Percentiles rank a stretch among this genome's conserved stretches.
Conservation (phyloP, 53 echinoderm and acorn worm species). For the Pentamera pediparva region DNA sequence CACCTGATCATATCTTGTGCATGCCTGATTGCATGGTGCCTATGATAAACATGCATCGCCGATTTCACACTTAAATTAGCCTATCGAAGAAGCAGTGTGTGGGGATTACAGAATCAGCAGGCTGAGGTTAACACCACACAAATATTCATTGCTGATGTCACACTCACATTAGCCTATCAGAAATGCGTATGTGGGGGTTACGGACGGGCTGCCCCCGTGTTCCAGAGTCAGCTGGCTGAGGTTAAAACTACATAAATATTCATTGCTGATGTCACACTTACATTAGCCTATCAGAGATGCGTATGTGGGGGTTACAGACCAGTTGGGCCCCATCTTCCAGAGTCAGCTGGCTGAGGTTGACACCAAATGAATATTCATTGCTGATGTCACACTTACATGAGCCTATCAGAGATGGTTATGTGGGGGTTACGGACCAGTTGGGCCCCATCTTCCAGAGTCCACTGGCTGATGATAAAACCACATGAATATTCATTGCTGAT, state of each 20-base stretch:
- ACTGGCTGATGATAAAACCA: slow-evolving; percentile 57
- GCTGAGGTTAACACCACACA: too few relatives aligned
- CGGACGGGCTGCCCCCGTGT: slow-evolving; percentile 92
- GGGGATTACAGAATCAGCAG: too few relatives aligned
- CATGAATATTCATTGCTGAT: too few relatives aligned
- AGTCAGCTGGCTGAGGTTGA: slow-evolving; percentile 56
- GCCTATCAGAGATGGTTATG: slow-evolving; percentile 59
- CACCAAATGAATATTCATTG: too few relatives aligned
- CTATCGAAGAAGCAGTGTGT: too few relatives aligned
- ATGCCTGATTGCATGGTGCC: too few relatives aligned
- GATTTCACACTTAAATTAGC: too few relatives aligned
- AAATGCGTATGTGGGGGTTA: slow-evolving; percentile 64
- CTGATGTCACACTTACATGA: slow-evolving; percentile 95
- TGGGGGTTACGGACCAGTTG: slow-evolving; percentile 83
- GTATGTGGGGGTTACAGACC: slow-evolving; percentile 68
- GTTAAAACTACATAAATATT: too few relatives aligned
- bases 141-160: too few relatives aligned
- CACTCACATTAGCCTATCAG: slow-evolving; percentile 83
- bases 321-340: slow-evolving; percentile 85
- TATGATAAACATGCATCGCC: too few relatives aligned
- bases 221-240: slow-evolving; percentile 55
- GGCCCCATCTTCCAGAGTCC: slow-evolving; percentile 70
- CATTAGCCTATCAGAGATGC: slow-evolving; percentile 74
- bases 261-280: too few relatives aligned
- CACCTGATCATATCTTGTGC: too few relatives aligned